These are phyloP conservation scores for Synanthedon vespiformis DNA, from an alignment of 2,888 invertebrate genomes.

Conservation along the genomic window DNA sequence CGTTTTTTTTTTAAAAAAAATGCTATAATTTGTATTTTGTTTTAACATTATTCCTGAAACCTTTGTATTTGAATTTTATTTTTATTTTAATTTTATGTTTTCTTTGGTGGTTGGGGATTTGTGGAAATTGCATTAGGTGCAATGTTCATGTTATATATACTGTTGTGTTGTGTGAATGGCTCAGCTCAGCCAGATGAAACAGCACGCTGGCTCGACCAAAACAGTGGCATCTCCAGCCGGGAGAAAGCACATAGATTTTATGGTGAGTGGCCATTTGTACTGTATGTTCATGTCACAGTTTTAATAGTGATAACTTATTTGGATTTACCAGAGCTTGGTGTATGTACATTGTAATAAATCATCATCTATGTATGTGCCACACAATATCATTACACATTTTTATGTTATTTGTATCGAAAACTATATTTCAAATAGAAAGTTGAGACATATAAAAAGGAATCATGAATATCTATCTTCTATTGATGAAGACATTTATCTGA, in stretches of 20 bases:
- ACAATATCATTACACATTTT: neutral
- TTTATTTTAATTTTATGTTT: slow-evolving; percentile 58
- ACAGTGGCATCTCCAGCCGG: slow-evolving; percentile 36
- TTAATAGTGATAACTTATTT: neutral
- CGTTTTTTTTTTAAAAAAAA: neutral
- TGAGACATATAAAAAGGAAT: too few species aligned
- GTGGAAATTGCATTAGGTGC: slow-evolving; percentile 61
- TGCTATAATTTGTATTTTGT: slow-evolving; percentile 6
- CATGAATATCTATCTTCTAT: too few species aligned
- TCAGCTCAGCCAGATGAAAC: slow-evolving; percentile 68
- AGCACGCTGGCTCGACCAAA: slow-evolving; percentile 60
- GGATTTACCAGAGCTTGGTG: neutral
- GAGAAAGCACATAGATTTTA: slow-evolving; percentile 64
- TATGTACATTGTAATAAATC: neutral
- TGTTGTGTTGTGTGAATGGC: slow-evolving; percentile 67
- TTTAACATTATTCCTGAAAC: slow-evolving; percentile 11
- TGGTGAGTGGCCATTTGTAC: slow-evolving; percentile 41
- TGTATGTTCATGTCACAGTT: neutral
- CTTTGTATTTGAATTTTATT: slow-evolving; percentile 15
- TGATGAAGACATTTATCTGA: too few species aligned
- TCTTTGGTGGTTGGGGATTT: slow-evolving; percentile 63
- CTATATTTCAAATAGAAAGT: too few species aligned
- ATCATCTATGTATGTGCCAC: neutral
- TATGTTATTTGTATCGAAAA: too few species aligned
- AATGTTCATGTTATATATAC: slow-evolving; percentile 70